Evolutionary conservation across 2,888 invertebrate species (phyloP).

Genomic region (Stenodema calcarata): DNA sequence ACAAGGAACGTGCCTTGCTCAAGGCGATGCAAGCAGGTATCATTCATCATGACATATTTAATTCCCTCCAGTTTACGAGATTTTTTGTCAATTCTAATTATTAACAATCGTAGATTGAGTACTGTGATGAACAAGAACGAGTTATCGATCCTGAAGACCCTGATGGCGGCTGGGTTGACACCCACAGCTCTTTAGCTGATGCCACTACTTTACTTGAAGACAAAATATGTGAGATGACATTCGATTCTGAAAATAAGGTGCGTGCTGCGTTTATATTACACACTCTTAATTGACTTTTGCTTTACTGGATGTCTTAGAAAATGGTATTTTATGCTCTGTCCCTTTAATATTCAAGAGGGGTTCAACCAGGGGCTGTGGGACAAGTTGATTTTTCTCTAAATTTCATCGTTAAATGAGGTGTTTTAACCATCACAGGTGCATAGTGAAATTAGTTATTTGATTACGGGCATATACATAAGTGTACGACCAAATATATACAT

Average conservation of each 20-base stretch:
- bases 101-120: slow-evolving; percentile 74
- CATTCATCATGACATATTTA: slow-evolving; percentile 58
- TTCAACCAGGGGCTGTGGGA: too few relatives aligned
- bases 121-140: slow-evolving; percentile 88
- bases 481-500: too few relatives aligned
- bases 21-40: slow-evolving; percentile 86
- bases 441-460: too few relatives aligned
- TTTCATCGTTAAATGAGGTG: too few relatives aligned
- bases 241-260: slow-evolving; percentile 68
- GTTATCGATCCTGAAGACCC: slow-evolving; percentile 86
- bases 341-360: too few relatives aligned
- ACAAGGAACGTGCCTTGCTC: slow-evolving; percentile 97
- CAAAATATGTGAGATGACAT: slow-evolving; percentile 82
- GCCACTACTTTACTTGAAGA: slow-evolving; percentile 73
- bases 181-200: slow-evolving; percentile 79
- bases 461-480: too few relatives aligned
- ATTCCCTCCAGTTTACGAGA: background rate
- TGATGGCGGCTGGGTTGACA: slow-evolving; percentile 97
- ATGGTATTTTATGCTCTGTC: too few relatives aligned
- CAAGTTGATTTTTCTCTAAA: too few relatives aligned
- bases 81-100: background rate
- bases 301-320: too few relatives aligned
- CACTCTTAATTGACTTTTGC: too few relatives aligned
- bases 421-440: too few relatives aligned
- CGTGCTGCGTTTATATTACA: background rate